Conservation (phyloP, 1,140 invertebrate genomes). For the Heliconius hewitsoni region DNA sequence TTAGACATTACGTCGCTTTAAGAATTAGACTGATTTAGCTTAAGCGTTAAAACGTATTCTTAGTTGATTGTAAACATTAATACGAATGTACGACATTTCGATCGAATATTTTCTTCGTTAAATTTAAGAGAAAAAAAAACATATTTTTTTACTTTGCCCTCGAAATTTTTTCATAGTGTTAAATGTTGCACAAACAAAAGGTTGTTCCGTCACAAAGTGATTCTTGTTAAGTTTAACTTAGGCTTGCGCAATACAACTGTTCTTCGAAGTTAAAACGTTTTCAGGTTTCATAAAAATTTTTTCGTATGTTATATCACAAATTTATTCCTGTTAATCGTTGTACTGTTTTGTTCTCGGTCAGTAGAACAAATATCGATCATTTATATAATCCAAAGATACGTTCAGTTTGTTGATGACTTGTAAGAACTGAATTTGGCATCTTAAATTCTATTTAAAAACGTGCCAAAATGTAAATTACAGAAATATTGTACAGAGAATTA, state of each 20-base stretch:
- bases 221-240: constrained; percentile 45
- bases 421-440: constrained; percentile 23
- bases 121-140: constrained; percentile 20
- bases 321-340: constrained; percentile 58
- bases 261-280: constrained; percentile 20
- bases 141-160: constrained; percentile 3
- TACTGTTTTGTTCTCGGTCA: constrained; percentile 53
- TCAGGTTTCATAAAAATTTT: constrained; percentile 20
- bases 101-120: constrained; percentile 45
- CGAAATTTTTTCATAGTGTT: constrained; percentile 15
- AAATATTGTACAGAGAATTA: constrained; percentile 39
- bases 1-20: constrained; percentile 79
- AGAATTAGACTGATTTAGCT: constrained; percentile 81
- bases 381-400: constrained; percentile 54
- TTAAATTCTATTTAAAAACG: constrained; percentile 32
- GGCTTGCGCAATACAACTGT: constrained; percentile 22
- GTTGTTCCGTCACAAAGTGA: constrained; percentile 55
- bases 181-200: constrained; percentile 33
- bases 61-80: constrained; percentile 68
- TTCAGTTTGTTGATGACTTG: constrained; percentile 35
- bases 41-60: constrained; percentile 77
- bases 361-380: constrained; percentile 47
- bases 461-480: constrained; percentile 65
- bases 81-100: constrained; percentile 57
- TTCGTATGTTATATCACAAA: constrained; percentile 35